phyloP scores from a whole-genome alignment of 2,888 invertebrate genomes.

The Drosophila maculinotata region DNA sequence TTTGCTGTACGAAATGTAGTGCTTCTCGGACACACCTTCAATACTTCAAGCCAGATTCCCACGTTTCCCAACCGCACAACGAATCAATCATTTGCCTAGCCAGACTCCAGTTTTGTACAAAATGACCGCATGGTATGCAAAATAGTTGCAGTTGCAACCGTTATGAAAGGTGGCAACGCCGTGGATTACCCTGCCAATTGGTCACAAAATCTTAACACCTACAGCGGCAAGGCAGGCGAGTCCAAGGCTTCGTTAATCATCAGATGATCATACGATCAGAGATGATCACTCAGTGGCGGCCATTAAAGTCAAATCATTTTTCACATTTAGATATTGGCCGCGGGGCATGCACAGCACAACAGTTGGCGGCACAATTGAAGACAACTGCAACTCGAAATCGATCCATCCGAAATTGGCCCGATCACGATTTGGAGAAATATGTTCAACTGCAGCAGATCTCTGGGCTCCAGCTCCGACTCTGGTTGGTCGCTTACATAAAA shows the following conservation, averaged over 20 bases:
- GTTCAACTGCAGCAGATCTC: constrained; percentile 54
- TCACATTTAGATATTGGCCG: constrained; percentile 81
- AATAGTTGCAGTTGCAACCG: constrained; percentile 58
- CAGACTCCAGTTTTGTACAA: constrained; percentile 19
- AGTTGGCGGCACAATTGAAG: constrained; percentile 75
- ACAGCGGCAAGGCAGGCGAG: constrained; percentile 48
- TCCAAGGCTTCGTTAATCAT: constrained; percentile 47
- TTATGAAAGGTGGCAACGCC: constrained; percentile 45
- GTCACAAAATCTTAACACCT: constrained; percentile 83
- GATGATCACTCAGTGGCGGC: constrained; percentile 82
- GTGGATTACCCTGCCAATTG: constrained; percentile 63
- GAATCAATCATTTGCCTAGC: constrained; percentile 76
- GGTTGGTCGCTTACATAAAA: constrained; percentile 74
- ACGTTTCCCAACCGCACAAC: constrained; percentile 72
- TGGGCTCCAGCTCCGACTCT: constrained; percentile 21
- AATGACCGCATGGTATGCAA: constrained; percentile 46
- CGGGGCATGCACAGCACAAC: constrained; percentile 33
- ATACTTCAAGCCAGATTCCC: constrained; percentile 75
- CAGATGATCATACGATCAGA: constrained; percentile 51
- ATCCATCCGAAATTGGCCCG: constrained; percentile 72
- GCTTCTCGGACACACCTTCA: constrained; percentile 76
- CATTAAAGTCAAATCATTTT: constrained; percentile 85
- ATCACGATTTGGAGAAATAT: constrained; percentile 78
- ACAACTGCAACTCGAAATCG: constrained; percentile 50
- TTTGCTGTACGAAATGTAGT: constrained; percentile 65